Evolutionary conservation across 2,888 invertebrate species (phyloP).

Genomic region (Apamea monoglypha): DNA sequence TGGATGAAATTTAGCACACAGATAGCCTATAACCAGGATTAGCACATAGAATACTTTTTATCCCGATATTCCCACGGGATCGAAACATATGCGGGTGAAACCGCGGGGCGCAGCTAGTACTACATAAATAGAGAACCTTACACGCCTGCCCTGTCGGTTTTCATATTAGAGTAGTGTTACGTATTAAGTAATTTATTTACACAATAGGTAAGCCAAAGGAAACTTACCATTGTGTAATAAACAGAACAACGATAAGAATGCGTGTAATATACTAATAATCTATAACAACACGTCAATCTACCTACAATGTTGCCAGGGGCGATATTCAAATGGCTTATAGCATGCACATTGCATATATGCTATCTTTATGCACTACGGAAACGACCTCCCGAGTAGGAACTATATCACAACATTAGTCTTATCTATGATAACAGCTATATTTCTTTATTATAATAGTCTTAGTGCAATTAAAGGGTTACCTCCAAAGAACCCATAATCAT

Average conservation of each 20-base stretch:
- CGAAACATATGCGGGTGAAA: too few relatives aligned
- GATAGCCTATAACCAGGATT: too few relatives aligned
- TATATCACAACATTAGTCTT: slow-evolving; percentile 24
- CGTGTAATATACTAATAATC: background rate
- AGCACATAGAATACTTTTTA: too few relatives aligned
- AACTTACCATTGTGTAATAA: background rate
- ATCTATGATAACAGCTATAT: slow-evolving; percentile 10
- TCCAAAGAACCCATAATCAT: background rate
- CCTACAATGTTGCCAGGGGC: slow-evolving; percentile 13
- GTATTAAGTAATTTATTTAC: slow-evolving; percentile 1
- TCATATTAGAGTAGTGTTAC: background rate
- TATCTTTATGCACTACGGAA: slow-evolving; percentile 43
- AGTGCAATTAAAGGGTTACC: background rate
- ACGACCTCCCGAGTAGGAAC: slow-evolving; percentile 41
- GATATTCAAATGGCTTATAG: slow-evolving; percentile 27
- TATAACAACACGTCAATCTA: slow-evolving; percentile 2
- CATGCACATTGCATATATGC: background rate
- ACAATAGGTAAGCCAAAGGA: background rate
- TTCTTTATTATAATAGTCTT: background rate
- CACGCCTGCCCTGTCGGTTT: background rate
- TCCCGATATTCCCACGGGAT: too few relatives aligned
- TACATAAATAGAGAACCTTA: too few relatives aligned
- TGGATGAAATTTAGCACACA: too few relatives aligned
- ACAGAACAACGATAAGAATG: background rate
- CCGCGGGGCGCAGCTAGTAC: too few relatives aligned